Percentiles rank a stretch among this genome's conserved stretches.
Conservation (phyloP, 1,140 invertebrate species). For the Drosophila grimshawi region DNA sequence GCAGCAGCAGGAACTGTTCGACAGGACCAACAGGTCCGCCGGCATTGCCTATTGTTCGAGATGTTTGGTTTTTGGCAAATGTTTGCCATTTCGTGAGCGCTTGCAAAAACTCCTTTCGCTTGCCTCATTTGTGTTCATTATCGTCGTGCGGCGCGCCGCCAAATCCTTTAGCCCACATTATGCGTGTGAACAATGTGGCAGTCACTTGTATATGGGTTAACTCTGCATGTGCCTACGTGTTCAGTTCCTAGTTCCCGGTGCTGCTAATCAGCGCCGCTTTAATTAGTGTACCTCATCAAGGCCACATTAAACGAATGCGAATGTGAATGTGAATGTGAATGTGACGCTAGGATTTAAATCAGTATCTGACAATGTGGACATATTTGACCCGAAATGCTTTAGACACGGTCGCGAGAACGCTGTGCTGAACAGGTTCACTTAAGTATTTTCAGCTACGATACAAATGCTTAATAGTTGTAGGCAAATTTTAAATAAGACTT, state of each 20-base stretch:
- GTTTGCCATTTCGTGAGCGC: slow-evolving; percentile 62
- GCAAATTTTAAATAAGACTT: background rate
- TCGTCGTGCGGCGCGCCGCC: slow-evolving; percentile 79
- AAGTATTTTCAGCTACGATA: background rate
- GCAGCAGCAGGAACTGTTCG: slow-evolving; percentile 14
- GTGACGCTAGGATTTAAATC: slow-evolving; percentile 34
- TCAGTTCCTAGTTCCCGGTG: slow-evolving; percentile 21
- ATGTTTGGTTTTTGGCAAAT: slow-evolving; percentile 71
- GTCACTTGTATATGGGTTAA: slow-evolving; percentile 49
- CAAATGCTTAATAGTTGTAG: background rate
- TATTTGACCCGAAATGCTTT: slow-evolving; percentile 16
- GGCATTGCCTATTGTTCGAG: slow-evolving; percentile 55
- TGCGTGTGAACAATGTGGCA: slow-evolving; percentile 71
- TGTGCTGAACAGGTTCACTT: slow-evolving; percentile 12
- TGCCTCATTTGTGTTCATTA: slow-evolving; percentile 79
- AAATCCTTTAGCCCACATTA: slow-evolving; percentile 70
- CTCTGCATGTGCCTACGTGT: slow-evolving; percentile 28
- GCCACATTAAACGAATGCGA: slow-evolving; percentile 58
- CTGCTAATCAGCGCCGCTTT: slow-evolving; percentile 59
- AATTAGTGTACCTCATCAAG: slow-evolving; percentile 76
- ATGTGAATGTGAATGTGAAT: slow-evolving; percentile 19
- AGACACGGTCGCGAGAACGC: slow-evolving; percentile 16
- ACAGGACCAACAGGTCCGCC: slow-evolving; percentile 66
- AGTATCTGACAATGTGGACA: slow-evolving; percentile 24
- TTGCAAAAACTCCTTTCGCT: slow-evolving; percentile 71